Base-by-base conservation (phyloP, 2,113 vertebrate genomes). In the Podarcis raffonei region DNA sequence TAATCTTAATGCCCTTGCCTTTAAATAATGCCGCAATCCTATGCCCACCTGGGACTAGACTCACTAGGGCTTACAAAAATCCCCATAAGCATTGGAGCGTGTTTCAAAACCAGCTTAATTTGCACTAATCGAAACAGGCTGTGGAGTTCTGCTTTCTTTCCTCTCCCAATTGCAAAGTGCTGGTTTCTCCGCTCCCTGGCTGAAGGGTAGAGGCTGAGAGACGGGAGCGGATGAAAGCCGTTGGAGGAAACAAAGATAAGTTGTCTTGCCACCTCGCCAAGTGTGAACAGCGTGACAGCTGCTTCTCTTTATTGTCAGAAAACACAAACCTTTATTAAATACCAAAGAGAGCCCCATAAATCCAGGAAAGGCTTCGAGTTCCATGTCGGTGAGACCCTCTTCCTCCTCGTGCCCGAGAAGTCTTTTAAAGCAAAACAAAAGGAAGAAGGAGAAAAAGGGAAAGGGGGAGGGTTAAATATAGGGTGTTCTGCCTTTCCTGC, bases 321-420 rank as follows among this genome's bases (percentile, higher is more conserved):
- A 59, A 6, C 89, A 90, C 89, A 86, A 79, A 87, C 92, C 92
- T 92, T 95, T 94, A 94, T 95, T 95, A 92, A 95, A 96, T 94
- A 94, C 94, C 94, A 92, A 90, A 89, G 89, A 90, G 92, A 96
- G 86, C 89, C 91, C 87, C 81, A 82, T 78, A 95, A 94, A 95
- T 92, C 91, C 74, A 32, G 93, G 90, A 74, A 91, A 95, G 89
- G 89, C 84, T 1, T 85, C 84, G 42, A 80, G 68, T 89, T 74
- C 90, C 81, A 11, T 80, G 75, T 89, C 88, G 72, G 92, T 87
- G 92, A 92, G 62, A 91, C 89, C 82, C 93, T 48, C 91, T 93
- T 93, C 90, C 89, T 93, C 75, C 68, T 72, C 20, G 2, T 65
- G 68, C 16, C 53, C 13, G 53, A 87, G 30, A 35, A 12, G 32